Evolutionary conservation across 2,797 vertebrate genomes (phyloP), one percentile per base, ranked within the genome.

Genomic region (Tympanoctomys barrerae): DNA sequence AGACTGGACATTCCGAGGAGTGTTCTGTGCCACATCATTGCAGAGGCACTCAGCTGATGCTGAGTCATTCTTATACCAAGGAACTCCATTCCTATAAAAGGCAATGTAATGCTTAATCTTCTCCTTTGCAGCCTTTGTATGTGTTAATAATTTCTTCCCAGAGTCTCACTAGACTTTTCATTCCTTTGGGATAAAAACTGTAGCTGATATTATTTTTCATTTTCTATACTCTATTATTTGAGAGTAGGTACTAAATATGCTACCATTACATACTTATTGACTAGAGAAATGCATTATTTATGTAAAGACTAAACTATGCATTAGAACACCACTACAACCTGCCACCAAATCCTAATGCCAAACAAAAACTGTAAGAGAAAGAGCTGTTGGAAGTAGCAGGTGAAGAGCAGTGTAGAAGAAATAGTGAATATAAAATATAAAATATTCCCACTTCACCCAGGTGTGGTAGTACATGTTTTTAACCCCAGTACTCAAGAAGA

Each of bases 251-350:
- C 16, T 33, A 86, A 90, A 73, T 4, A 21, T 28, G 26, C 26
- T 94, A 78, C 13, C 87, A 77, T n/a, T n/a, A 80, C 87, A 62
- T 39, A 39, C 14, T 81, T 87, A 91, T 61, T 28, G 84, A 91
- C 89, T 4, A 61, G n/a, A 93, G 54, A 91, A 91, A 16, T 46
- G 16, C 33, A 92, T 49, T 90, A 46, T 36, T 82, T 75, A 62
- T 21, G 14, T 36, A 42, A 77, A 78, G 7, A 81, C 57, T 81
- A 84, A 84, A 77, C 31, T 21, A 33, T 2, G 31, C 8, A 33
- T 91, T 94, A 59, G 31, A 94, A 64, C 16, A 85, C 28, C 7
- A 71, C 19, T 7, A 80, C 28, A 18, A 66, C n/a, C 14, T 82
- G 54, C 52, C 81, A 70, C 39, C 62, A 92, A 94, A n/a, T 77